Percentiles rank a stretch among this genome's conserved stretches.
phyloP scores from a whole-genome alignment of 2,888 invertebrate genomes.

The Stictocephala bisonia region DNA sequence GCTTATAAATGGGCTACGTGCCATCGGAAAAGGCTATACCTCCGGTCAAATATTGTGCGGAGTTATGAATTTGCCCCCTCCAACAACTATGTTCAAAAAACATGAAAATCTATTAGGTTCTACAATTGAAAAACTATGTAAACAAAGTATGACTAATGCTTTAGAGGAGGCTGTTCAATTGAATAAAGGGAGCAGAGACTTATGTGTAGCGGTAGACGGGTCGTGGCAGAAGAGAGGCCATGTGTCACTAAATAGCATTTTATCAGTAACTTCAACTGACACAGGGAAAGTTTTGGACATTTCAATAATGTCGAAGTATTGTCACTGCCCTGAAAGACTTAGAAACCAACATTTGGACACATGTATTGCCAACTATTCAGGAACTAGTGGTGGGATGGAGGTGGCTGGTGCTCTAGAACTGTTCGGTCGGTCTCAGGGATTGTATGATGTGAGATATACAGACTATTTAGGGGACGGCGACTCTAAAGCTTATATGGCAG shows the following conservation, averaged over 20 bases:
- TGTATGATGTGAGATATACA: constrained; percentile 44
- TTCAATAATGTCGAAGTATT: constrained; percentile 15
- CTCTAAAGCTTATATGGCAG: constrained; percentile 28
- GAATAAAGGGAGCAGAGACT: constrained; percentile 23
- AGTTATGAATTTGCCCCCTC: constrained; percentile 7
- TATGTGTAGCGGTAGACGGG: constrained; percentile 34
- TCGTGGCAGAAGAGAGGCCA: constrained; percentile 30
- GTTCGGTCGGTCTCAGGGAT: constrained; percentile 45
- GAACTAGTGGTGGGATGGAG: constrained; percentile 54
- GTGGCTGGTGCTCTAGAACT: constrained; percentile 48
- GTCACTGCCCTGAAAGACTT: constrained; percentile 9
- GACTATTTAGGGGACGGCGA: constrained; percentile 44
- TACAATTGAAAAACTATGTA: constrained; percentile 20
- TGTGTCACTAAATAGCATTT: constrained; percentile 21
- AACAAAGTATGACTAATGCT: constrained; percentile 16
- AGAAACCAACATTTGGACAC: constrained; percentile 1
- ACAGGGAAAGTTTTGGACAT: constrained; percentile 16
- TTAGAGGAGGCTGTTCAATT: constrained; percentile 4
- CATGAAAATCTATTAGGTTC: constrained; percentile 1
- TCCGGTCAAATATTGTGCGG: constrained; percentile 10
- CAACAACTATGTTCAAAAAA: constrained; percentile 11
- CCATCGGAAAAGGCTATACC: constrained; percentile 16
- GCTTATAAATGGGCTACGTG: constrained; percentile 28
- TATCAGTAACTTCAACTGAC: constrained; percentile 19
- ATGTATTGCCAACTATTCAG: constrained; percentile 50